Conservation (phyloP, 2,797 vertebrate species). For the Phrynocephalus guinanensis region DNA sequence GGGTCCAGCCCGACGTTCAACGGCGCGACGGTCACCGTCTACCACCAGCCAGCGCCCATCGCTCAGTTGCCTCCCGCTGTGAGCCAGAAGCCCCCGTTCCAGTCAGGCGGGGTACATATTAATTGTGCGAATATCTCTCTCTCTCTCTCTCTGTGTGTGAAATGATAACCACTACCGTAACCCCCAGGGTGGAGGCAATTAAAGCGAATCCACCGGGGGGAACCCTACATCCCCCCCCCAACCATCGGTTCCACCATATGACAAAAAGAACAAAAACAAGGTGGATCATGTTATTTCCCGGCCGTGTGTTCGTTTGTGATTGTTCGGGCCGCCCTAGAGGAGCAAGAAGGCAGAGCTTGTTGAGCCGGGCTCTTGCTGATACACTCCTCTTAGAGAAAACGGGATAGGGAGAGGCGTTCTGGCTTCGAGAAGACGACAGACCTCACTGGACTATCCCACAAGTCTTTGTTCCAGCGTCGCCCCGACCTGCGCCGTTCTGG, state of each 20-base stretch:
- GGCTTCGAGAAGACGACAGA: conserved; percentile 43
- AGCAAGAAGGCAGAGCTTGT: conserved; percentile 69
- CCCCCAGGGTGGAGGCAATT: no score
- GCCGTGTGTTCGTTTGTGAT: no score
- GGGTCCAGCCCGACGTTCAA: conserved; percentile 87
- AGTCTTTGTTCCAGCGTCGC: fast-evolving
- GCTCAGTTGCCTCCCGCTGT: conserved; percentile 82
- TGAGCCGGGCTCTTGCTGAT: conserved; percentile 71
- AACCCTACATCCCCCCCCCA: background rate
- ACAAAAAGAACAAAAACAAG: no score
- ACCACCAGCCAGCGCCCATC: conserved; percentile 89
- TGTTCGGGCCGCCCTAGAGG: conserved; percentile 67
- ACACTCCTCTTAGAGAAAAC: conserved; percentile 77
- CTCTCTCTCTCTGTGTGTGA: no score
- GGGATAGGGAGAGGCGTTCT: conserved; percentile 76
- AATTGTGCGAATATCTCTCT: no score
- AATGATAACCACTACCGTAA: no score
- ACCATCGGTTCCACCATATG: no score
- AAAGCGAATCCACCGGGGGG: background rate
- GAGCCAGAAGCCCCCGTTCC: conserved; percentile 89
- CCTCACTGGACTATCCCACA: conserved; percentile 72
- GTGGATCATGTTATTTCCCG: no score
- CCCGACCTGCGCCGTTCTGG: no score
- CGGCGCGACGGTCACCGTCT: conserved; percentile 89
- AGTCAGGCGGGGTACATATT: conserved; percentile 92